A percentile compares a stretch with the other conserved stretches of the same genome.
phyloP scores from a whole-genome alignment of 2,797 vertebrate genomes.

The Parotocinclus haroldoi region DNA sequence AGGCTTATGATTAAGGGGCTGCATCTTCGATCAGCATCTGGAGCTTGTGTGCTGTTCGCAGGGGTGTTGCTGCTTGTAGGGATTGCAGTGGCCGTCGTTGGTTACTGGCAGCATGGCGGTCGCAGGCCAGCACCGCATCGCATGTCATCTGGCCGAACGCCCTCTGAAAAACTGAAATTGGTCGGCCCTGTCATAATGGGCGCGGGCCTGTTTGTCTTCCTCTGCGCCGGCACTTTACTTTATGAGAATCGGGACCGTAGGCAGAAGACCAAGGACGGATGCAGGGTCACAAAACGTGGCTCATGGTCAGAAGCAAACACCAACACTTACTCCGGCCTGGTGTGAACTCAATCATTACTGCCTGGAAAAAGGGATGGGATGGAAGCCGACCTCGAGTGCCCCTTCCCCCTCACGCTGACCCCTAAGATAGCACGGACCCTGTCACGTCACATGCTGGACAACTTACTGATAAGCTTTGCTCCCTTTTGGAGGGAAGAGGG shows the following conservation, averaged over 20 bases:
- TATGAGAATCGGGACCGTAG: slow-evolving; percentile 80
- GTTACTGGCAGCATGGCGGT: slow-evolving; percentile 80
- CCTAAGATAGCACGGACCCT: slow-evolving; percentile 27
- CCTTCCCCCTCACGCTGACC: slow-evolving; percentile 62
- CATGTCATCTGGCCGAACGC: slow-evolving; percentile 59
- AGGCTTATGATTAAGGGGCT: slow-evolving; percentile 67
- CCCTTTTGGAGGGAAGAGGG: background rate
- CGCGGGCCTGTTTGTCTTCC: slow-evolving; percentile 93
- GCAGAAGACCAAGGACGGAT: slow-evolving; percentile 55
- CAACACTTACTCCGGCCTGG: slow-evolving; percentile 22
- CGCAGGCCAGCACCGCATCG: slow-evolving; percentile 37
- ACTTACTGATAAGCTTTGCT: slow-evolving; percentile 54
- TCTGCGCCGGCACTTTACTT: slow-evolving; percentile 93
- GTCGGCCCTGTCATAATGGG: slow-evolving; percentile 93
- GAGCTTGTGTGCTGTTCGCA: slow-evolving; percentile 86
- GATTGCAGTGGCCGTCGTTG: slow-evolving; percentile 83
- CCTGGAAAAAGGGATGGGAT: slow-evolving; percentile 50
- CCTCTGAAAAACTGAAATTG: slow-evolving; percentile 84
- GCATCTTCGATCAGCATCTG: slow-evolving; percentile 82
- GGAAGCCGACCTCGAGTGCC: slow-evolving; percentile 57
- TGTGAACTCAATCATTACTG: slow-evolving; percentile 51
- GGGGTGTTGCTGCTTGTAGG: slow-evolving; percentile 84
- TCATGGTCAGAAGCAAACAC: slow-evolving; percentile 2
- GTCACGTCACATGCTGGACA: slow-evolving; percentile 65
- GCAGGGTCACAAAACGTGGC: slow-evolving; percentile 38